Base-by-base conservation (phyloP, 2,888 invertebrate species). In the Volucella inanis region DNA sequence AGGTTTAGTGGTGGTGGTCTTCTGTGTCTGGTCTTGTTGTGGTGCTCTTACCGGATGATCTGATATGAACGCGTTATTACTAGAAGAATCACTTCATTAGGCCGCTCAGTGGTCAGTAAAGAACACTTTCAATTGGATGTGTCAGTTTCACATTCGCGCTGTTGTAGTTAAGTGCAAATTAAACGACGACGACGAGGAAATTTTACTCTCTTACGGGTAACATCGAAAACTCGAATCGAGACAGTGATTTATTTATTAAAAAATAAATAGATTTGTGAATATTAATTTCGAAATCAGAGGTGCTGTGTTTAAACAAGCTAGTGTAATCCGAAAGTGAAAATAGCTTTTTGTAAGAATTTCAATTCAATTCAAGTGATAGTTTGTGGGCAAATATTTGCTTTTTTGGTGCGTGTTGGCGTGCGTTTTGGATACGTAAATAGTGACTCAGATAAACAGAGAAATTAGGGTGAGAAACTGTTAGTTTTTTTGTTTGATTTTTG, bases 41-140 rank as follows among this genome's bases (percentile, higher is more conserved):
- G 65, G 41, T 61, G 61, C 54, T 70, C 57, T 62, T 45, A 10
- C 22, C 41, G 41, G 41, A 70, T 50, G 71, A 39, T 14, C 59
- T 70, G 76, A 70, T 76, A 52, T 76, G 55, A 76, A 70, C 70
- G 80, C 57, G 55, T 41, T 80, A 80, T 80, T 65, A 75, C 14
- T 41, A 75, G 39, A 71, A 67, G 80, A 80, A 85, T 85, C 71
- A 72, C 81, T 81, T 77, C 71, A 81, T 81, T 81, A 85, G 77
- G 52, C 67, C 67, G 77, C 81, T 85, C 65, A 80, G 85, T 81
- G 52, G 65, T 67, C 85, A 76, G 76, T 68, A 81, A 81, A 77
- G 85, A 85, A 85, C 85, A 81, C 85, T 81, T 81, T 85, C 85
- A 77, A 85, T 85, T 85, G 85, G 85, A 81, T 72, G 85, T 77